phyloP scores from a whole-genome alignment of 2,113 vertebrate species.

The Podiceps cristatus region DNA sequence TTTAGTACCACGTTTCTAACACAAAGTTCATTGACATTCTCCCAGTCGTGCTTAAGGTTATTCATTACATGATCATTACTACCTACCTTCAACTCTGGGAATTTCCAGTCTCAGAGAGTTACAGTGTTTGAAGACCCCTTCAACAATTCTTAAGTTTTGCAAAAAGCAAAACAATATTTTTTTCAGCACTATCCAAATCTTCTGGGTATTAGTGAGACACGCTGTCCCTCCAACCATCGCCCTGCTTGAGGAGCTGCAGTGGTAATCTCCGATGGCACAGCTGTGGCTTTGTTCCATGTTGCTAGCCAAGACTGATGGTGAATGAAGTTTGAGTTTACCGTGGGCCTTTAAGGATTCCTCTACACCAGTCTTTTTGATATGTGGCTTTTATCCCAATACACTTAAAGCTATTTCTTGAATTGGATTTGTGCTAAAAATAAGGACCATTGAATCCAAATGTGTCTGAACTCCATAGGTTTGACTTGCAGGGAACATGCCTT shows the following conservation, averaged over 20 bases:
- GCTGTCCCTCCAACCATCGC: rapidly evolving
- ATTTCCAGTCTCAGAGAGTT: neutral
- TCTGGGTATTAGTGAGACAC: neutral
- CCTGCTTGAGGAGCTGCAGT: neutral
- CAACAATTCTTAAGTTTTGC: neutral
- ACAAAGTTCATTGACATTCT: neutral
- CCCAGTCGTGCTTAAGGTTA: neutral
- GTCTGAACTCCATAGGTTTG: constrained; percentile 12
- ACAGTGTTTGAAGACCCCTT: neutral
- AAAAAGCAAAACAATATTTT: neutral
- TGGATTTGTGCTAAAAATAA: constrained; percentile 62
- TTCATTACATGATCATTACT: neutral
- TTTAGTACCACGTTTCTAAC: neutral
- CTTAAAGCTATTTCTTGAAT: constrained; percentile 32
- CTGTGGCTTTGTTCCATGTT: neutral
- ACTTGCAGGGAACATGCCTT: constrained; percentile 38
- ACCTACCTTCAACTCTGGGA: neutral
- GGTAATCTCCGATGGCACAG: neutral
- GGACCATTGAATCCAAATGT: constrained; percentile 31
- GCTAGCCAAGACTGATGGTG: rapidly evolving
- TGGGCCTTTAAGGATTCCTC: neutral
- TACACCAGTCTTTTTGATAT: neutral
- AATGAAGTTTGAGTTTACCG: neutral
- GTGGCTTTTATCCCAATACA: neutral
- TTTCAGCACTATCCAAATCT: neutral